Evolutionary conservation across 2,888 invertebrate genomes (phyloP).

Genomic region (Caenorhabditis becei): DNA sequence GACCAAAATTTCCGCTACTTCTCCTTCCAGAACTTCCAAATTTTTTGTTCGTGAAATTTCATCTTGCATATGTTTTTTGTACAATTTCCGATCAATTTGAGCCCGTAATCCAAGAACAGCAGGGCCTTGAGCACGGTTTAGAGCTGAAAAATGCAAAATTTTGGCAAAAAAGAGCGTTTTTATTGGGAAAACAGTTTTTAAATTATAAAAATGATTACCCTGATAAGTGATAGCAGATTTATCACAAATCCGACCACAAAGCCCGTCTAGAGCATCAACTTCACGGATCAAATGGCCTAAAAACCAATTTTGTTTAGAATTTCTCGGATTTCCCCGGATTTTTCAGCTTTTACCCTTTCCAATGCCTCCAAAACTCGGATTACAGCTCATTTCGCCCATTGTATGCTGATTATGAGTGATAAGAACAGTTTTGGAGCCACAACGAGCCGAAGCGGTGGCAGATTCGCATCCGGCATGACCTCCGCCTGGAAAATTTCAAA

Average conservation of each 20-base stretch:
- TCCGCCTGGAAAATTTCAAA: slow-evolving; percentile 85
- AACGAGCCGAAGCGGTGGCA: slow-evolving; percentile 89
- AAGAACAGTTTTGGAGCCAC: slow-evolving; percentile 88
- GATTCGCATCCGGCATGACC: slow-evolving; percentile 95
- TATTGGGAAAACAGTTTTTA: too few relatives aligned
- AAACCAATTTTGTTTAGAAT: background rate
- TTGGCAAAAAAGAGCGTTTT: slow-evolving; percentile 1
- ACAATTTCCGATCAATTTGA: slow-evolving; percentile 90
- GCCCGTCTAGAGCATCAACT: slow-evolving; percentile 91
- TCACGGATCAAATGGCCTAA: slow-evolving; percentile 83
- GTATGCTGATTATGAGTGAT: slow-evolving; percentile 91
- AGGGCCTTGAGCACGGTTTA: slow-evolving; percentile 90
- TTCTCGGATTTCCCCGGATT: background rate
- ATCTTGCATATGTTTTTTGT: slow-evolving; percentile 88
- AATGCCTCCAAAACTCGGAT: slow-evolving; percentile 94
- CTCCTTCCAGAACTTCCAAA: slow-evolving; percentile 86
- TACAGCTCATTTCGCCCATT: slow-evolving; percentile 92
- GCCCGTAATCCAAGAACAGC: slow-evolving; percentile 93
- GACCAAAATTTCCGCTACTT: slow-evolving; percentile 89
- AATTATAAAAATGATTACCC: slow-evolving; percentile 16
- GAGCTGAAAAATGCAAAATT: slow-evolving; percentile 83
- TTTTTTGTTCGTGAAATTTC: slow-evolving; percentile 81
- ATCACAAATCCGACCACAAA: slow-evolving; percentile 89
- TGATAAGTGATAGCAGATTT: slow-evolving; percentile 80
- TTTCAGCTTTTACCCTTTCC: slow-evolving; percentile 86